Conservation (phyloP, 2,888 invertebrate species). For the Eupsilia transversa region DNA sequence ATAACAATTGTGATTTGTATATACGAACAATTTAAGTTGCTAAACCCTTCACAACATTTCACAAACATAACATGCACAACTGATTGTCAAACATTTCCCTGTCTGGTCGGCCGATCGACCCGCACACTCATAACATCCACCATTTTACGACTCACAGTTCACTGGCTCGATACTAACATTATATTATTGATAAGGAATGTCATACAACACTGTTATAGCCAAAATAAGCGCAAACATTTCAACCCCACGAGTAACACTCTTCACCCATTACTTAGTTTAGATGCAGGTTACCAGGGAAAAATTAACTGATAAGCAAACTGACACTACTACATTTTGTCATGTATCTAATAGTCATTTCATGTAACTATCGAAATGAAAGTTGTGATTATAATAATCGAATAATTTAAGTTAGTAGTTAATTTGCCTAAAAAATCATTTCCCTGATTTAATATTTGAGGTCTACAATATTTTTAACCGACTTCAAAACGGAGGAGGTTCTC, state of each 20-base stretch:
- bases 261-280: background rate
- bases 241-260: background rate
- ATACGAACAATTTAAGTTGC: background rate
- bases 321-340: background rate
- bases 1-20: background rate
- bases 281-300: no score
- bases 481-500: no score
- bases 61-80: no score
- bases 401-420: background rate
- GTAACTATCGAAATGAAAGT: background rate
- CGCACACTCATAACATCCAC: conserved; percentile 5
- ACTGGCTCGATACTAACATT: conserved; percentile 15
- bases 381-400: background rate
- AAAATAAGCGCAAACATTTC: background rate
- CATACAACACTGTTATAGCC: background rate
- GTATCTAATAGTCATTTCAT: background rate
- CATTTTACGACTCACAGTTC: conserved; percentile 17
- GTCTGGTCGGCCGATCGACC: no score
- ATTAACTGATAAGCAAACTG: background rate
- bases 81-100: no score
- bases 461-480: background rate
- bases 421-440: background rate
- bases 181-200: conserved; percentile 26
- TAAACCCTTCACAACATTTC: no score
- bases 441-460: background rate